Conservation (phyloP, 2,113 vertebrate species). For the Potamarius usumacintae region DNA sequence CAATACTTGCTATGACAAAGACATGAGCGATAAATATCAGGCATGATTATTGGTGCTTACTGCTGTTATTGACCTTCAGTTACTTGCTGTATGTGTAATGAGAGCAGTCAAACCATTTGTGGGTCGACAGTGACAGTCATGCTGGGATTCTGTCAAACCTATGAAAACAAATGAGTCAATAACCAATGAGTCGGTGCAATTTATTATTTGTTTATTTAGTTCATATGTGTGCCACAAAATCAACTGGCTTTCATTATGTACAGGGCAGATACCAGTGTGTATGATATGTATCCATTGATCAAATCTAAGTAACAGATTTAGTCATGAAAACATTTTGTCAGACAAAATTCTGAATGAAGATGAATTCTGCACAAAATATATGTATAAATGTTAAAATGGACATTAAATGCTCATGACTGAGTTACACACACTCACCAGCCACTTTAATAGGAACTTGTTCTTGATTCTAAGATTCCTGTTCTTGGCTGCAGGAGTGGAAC, state of each 20-base stretch:
- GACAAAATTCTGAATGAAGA: background rate
- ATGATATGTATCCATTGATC: background rate
- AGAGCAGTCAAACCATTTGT: background rate
- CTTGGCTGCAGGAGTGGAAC: too few species aligned
- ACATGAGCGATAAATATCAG: slow-evolving; percentile 42
- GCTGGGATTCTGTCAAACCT: background rate
- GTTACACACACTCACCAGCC: too few species aligned
- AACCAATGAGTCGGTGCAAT: background rate
- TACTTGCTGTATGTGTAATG: background rate
- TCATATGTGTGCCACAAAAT: background rate
- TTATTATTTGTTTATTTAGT: background rate
- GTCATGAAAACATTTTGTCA: background rate
- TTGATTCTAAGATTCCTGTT: too few species aligned
- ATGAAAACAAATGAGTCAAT: background rate
- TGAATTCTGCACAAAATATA: background rate
- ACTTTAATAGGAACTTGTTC: too few species aligned
- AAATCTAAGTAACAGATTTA: background rate
- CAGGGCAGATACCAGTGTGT: background rate
- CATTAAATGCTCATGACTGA: too few species aligned
- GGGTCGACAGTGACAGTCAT: background rate
- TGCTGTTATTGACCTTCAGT: background rate
- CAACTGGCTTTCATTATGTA: background rate
- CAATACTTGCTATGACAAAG: background rate
- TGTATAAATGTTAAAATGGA: too few species aligned
- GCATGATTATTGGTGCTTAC: background rate